These are phyloP conservation scores for Hybos culiciformis DNA, from an alignment of 2,888 invertebrate species.

Conservation along the genomic window DNA sequence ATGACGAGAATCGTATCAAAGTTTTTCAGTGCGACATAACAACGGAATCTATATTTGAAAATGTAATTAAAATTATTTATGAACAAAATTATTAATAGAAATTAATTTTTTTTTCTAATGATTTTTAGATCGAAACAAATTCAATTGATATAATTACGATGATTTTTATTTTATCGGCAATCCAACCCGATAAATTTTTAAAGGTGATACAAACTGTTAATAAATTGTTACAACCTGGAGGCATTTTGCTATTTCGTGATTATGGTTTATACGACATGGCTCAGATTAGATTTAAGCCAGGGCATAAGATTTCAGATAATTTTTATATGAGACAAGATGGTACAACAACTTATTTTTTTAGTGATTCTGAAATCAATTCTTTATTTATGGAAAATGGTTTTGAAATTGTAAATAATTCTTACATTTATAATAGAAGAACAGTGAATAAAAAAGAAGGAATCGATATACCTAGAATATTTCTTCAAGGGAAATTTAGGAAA, in stretches of 20 bases:
- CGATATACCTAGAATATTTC: constrained; percentile 81
- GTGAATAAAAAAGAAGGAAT: constrained; percentile 85
- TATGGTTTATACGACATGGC: constrained; percentile 95
- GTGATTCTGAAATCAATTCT: constrained; percentile 50
- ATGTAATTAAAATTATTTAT: no score
- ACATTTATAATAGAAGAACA: constrained; percentile 76
- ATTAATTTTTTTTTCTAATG: no score
- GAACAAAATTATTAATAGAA: no score
- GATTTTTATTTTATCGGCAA: constrained; percentile 90
- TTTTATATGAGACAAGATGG: constrained; percentile 96
- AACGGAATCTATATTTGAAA: constrained; percentile 46
- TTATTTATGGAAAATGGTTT: constrained; percentile 61
- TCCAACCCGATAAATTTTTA: constrained; percentile 73
- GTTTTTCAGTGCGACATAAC: constrained; percentile 83
- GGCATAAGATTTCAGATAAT: constrained; percentile 81
- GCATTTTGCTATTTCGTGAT: constrained; percentile 75
- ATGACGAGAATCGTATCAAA: constrained; percentile 47
- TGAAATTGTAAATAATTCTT: constrained; percentile 50
- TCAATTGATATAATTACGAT: constrained; percentile 71
- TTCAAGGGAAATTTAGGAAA: constrained; percentile 75
- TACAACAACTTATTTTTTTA: constrained; percentile 77
- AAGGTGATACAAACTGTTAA: constrained; percentile 49
- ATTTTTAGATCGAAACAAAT: constrained; percentile 31
- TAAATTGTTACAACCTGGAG: constrained; percentile 55
- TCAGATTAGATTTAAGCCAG: constrained; percentile 83